These are phyloP conservation scores for Danio jaintianensis DNA, from an alignment of 2,797 vertebrate genomes.

Conservation along the genomic window DNA sequence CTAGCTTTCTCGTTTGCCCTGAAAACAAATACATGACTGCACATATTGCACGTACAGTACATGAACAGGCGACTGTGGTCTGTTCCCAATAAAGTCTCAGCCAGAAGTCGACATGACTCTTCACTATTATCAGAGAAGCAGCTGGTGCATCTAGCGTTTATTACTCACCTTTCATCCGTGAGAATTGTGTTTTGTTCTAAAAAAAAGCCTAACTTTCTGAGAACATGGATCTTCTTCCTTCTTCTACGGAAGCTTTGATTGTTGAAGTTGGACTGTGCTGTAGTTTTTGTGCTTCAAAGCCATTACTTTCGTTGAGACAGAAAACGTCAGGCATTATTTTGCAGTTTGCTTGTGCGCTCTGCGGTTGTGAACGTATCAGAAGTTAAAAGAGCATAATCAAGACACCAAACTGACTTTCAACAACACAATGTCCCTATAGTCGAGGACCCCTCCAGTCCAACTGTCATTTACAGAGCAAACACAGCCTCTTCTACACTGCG, in stretches of 20 bases:
- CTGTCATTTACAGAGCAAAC: constrained; percentile 56
- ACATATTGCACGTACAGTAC: background rate
- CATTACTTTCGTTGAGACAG: background rate
- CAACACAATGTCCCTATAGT: constrained; percentile 25
- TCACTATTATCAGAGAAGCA: constrained; percentile 21
- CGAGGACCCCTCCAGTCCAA: constrained; percentile 38
- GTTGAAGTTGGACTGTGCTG: background rate
- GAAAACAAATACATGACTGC: too few species aligned
- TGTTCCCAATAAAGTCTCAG: constrained; percentile 4
- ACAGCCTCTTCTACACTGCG: constrained; percentile 59
- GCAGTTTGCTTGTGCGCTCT: background rate
- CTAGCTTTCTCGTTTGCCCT: too few species aligned
- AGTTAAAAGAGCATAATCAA: constrained; percentile 18
- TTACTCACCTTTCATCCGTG: background rate
- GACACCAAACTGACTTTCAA: constrained; percentile 18
- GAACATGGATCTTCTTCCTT: background rate
- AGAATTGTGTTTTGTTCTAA: constrained; percentile 22
- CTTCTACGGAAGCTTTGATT: background rate
- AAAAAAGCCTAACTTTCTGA: background rate
- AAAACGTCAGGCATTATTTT: background rate
- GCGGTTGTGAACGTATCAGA: background rate
- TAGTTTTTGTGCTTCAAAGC: background rate
- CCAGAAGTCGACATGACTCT: background rate
- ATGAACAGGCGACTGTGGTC: background rate
- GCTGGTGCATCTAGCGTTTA: constrained; percentile 14